phyloP scores from a whole-genome alignment of 2,797 vertebrate species.

The Cetoscarus ocellatus region DNA sequence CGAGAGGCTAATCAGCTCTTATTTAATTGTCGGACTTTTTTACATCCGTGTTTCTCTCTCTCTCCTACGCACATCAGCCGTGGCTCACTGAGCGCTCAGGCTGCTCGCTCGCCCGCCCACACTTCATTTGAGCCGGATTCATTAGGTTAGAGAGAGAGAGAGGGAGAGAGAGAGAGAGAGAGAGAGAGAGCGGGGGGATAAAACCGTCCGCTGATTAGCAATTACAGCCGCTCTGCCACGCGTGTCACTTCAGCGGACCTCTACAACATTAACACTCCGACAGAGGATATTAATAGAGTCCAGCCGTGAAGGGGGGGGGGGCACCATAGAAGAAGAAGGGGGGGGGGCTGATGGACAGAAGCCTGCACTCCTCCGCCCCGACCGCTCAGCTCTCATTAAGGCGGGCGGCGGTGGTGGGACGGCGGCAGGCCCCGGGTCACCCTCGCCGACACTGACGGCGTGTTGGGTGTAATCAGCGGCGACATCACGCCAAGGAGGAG shows the following conservation, averaged over 20 bases:
- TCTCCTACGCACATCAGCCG: constrained; percentile 78
- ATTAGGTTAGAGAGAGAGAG: constrained; percentile 72
- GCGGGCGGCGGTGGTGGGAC: constrained; percentile 40
- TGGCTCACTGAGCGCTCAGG: constrained; percentile 74
- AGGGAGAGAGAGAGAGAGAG: constrained; percentile 19
- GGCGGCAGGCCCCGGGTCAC: constrained; percentile 34
- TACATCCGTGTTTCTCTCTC: constrained; percentile 38
- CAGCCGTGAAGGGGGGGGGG: constrained; percentile 62
- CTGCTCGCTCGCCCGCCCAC: constrained; percentile 69
- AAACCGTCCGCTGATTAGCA: constrained; percentile 86
- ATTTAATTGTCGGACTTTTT: constrained; percentile 51
- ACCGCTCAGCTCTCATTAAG: constrained; percentile 72
- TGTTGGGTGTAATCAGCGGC: constrained; percentile 45
- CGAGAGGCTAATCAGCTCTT: constrained; percentile 38
- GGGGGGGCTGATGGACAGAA: constrained; percentile 63
- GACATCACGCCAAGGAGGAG: constrained; percentile 48
- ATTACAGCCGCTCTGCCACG: constrained; percentile 77
- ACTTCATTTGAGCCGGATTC: constrained; percentile 82
- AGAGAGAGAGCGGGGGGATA: constrained; percentile 44
- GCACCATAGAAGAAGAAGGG: constrained; percentile 48
- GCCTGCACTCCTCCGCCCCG: constrained; percentile 44
- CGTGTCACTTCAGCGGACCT: constrained; percentile 85
- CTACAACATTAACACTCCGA: constrained; percentile 82
- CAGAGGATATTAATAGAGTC: constrained; percentile 84
- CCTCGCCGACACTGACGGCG: constrained; percentile 25